Evolutionary conservation across 2,888 invertebrate genomes (phyloP), one percentile per base, ranked within the genome.

Genomic region (Athrips mouffetella): DNA sequence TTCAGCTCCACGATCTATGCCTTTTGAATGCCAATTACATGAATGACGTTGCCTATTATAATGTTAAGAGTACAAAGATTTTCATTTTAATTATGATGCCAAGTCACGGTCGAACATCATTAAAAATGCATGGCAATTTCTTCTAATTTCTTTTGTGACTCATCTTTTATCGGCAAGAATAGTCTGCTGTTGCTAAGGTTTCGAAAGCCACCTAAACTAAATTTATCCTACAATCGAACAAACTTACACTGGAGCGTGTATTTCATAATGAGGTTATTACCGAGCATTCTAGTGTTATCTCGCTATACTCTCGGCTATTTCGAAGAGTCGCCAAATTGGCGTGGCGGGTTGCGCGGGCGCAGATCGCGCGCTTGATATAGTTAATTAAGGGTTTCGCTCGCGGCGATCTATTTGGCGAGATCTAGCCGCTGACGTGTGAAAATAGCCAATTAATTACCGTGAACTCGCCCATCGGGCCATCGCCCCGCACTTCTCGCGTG

Each of bases 381-480:
- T 82, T 88, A 88, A 88, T 88, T 84, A 88, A 87, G 84, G 85
- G 74, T 79, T 83, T 73, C 37, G 73, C 71, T 72, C 70, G 73
- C 76, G 73, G 78, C 81, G 87, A 88, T 88, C 88, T 87, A 86
- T 85, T 88, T 82, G 85, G 84, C 76, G 71, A 82, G 88, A 88
- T 88, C 84, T 84, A 76, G 76, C 77, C 75, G 76, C 69, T 87
- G 88, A 88, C 88, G 88, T 88, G 88, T 88, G 88, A 88, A 88
- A 88, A 88, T 85, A 86, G 76, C 88, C 88, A 88, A 88, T 88
- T 88, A 88, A 88, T 88, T 88, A 88, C 80, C 82, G 82, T 79
- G 79, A 80, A 42, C 80, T 71, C 67, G 71, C 70, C 62, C 67
- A 76, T 75, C 73, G 63, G 65, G 63, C 64, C 79, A 76, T 76